Conservation (phyloP, 2,888 invertebrate genomes). For the Chironomus riparius region DNA sequence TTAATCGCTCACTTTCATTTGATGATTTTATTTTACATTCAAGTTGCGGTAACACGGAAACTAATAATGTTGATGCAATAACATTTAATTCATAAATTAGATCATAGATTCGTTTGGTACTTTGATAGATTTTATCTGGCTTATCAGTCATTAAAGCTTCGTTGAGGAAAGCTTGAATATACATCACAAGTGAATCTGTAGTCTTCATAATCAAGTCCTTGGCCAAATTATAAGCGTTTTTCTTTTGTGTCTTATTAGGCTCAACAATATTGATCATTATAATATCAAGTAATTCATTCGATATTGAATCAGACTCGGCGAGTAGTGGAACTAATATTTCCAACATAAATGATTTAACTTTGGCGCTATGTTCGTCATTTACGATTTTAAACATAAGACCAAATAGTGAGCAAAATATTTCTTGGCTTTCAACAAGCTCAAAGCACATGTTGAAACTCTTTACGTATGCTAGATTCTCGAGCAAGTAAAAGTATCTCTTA, state of each 20-base stretch:
- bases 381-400: slow-evolving; percentile 92
- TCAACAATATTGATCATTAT: slow-evolving; percentile 91
- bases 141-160: slow-evolving; percentile 89
- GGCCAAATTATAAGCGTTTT: slow-evolving; percentile 82
- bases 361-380: slow-evolving; percentile 91
- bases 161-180: slow-evolving; percentile 95
- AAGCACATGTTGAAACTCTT: slow-evolving; percentile 99
- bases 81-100: slow-evolving; percentile 92
- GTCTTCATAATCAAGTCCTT: slow-evolving; percentile 88
- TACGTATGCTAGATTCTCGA: slow-evolving; percentile 94
- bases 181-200: slow-evolving; percentile 84
- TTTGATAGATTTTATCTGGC: slow-evolving; percentile 69
- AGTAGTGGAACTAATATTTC: slow-evolving; percentile 91
- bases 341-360: slow-evolving; percentile 94
- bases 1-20: slow-evolving; percentile 78
- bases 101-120: slow-evolving; percentile 83
- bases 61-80: slow-evolving; percentile 78
- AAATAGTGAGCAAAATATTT: slow-evolving; percentile 90
- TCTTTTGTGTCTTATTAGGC: slow-evolving; percentile 80
- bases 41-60: slow-evolving; percentile 84
- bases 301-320: slow-evolving; percentile 90
- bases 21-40: slow-evolving; percentile 93
- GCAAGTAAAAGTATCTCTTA: slow-evolving; percentile 91
- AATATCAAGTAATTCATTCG: slow-evolving; percentile 87
- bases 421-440: slow-evolving; percentile 93